Percentiles rank a stretch among this genome's conserved stretches.
Evolutionary conservation across 2,888 invertebrate genomes (phyloP).

Genomic region (Standfussiana lucernea): DNA sequence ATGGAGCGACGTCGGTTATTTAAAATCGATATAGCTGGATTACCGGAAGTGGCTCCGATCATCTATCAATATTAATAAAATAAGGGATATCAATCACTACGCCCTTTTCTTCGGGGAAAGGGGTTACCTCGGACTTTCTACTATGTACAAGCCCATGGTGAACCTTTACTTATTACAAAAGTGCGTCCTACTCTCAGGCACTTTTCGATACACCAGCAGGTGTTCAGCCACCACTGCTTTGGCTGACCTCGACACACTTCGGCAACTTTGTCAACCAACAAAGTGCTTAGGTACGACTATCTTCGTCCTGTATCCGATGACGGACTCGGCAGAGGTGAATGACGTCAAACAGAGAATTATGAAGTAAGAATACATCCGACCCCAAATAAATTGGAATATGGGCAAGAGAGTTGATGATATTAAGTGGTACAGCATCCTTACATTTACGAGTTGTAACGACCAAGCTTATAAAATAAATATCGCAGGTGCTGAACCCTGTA

Average conservation of each 20-base stretch:
- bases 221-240: background rate
- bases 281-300: background rate
- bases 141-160: background rate
- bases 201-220: background rate
- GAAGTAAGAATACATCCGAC: background rate
- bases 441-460: background rate
- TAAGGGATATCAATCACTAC: conserved; percentile 25
- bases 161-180: background rate
- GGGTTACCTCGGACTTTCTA: background rate
- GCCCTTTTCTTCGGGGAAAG: background rate
- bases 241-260: background rate
- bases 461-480: background rate
- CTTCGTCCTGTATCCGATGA: too few relatives aligned
- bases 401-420: background rate
- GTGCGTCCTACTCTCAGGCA: too few relatives aligned
- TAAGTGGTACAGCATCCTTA: background rate
- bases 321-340: background rate
- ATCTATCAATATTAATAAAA: conserved; percentile 3
- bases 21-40: conserved; percentile 6
- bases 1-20: background rate
- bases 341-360: background rate
- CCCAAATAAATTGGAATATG: background rate
- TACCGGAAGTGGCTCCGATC: background rate
- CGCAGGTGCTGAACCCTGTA: conserved; percentile 53
- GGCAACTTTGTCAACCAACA: background rate